Conservation (phyloP, 1,140 invertebrate genomes). For the Heterodera carotae region DNA sequence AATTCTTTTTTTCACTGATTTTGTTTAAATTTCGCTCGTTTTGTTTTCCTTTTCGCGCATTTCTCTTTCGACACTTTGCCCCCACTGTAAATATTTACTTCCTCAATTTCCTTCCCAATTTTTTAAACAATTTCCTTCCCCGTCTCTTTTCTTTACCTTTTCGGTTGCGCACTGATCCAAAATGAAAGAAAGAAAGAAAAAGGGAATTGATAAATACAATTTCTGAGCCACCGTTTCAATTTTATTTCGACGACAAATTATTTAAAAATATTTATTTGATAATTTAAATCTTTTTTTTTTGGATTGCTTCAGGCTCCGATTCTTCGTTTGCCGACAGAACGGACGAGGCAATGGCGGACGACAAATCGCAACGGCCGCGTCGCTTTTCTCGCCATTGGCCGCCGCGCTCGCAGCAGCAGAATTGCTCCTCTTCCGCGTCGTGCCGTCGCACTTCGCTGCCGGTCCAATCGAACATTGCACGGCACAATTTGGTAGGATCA, state of each 20-base stretch:
- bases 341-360: not conserved
- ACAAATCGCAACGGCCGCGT: not conserved
- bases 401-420: slow-evolving; percentile 3
- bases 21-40: not conserved
- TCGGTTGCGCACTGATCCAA: no score
- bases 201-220: no score
- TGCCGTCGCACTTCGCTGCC: slow-evolving; percentile 25
- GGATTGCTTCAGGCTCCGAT: slow-evolving; percentile 4
- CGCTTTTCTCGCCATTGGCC: not conserved
- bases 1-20: not conserved
- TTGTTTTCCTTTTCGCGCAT: no score
- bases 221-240: not conserved
- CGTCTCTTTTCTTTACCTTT: no score
- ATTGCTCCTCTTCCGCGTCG: not conserved
- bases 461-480: slow-evolving; percentile 18
- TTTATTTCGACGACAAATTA: no score
- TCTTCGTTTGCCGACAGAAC: not conserved
- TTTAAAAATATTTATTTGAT: not conserved
- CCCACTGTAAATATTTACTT: no score
- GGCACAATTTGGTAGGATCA: slow-evolving; percentile 21
- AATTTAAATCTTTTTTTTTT: not conserved
- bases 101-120: no score
- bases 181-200: not conserved
- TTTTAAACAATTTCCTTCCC: no score
- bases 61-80: no score